Conservation (phyloP, 1,140 invertebrate species). For the Sipha flava region DNA sequence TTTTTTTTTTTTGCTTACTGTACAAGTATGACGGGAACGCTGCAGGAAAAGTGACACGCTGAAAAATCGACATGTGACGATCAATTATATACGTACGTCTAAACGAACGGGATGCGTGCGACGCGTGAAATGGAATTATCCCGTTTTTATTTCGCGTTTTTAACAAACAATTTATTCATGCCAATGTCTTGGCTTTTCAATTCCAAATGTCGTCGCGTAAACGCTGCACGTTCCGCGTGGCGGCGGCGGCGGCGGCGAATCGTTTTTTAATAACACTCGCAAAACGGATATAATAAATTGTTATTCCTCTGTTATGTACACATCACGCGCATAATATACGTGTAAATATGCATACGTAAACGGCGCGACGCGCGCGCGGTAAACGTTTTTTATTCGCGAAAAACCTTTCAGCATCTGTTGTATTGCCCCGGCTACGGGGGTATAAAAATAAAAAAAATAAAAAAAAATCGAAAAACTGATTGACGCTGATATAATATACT, state of each 20-base stretch:
- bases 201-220: constrained; percentile 1
- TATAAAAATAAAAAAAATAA: neutral
- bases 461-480: constrained; percentile 7
- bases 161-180: constrained; percentile 25
- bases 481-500: no score
- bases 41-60: no score
- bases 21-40: no score
- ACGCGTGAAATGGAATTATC: neutral
- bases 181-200: constrained; percentile 10
- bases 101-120: neutral
- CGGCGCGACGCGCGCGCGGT: neutral
- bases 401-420: constrained; percentile 20
- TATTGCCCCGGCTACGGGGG: neutral
- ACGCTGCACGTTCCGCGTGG: neutral
- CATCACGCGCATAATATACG: neutral
- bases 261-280: constrained; percentile 7
- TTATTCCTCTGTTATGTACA: neutral
- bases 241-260: neutral
- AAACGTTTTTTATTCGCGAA: neutral
- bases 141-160: neutral
- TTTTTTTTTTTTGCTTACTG: no score
- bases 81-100: neutral
- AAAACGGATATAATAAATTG: constrained; percentile 8
- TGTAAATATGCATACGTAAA: neutral
- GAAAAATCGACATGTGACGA: neutral